Evolutionary conservation across 2,113 vertebrate species (phyloP), one percentile per base, ranked within the genome.

Genomic region (Larimichthys polyactis): DNA sequence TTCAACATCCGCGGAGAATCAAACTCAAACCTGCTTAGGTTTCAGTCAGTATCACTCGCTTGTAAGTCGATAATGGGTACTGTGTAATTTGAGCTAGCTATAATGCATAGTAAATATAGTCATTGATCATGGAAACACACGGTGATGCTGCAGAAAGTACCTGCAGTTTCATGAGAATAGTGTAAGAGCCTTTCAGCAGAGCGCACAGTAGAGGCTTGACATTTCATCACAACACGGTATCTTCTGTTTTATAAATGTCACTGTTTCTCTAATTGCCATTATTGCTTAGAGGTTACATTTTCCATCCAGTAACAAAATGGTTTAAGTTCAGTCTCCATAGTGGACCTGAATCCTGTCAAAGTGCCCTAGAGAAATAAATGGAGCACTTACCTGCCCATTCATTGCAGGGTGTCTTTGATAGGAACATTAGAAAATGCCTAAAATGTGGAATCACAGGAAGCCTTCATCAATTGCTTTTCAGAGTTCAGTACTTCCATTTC

Each of bases 401-500:
- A 27, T 11, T 20, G 36, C 32, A 54, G 49, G 43, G 54, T 48
- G 24, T 40, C 20, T 5, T 62, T 5, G 32, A 78, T 70, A 51
- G 57, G 66, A 81, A 57, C 60, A 62, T 63, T 68, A n/a, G 40
- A 80, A 70, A 76, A 71, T 24, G 29, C 75, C 54, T 71, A 59
- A 82, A 71, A 74, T 64, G 69, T 79, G 43, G 32, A 71, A 73
- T 63, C 14, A 12, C 48, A 64, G 43, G 6, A 60, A 6, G 65
- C 49, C 57, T 63, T 71, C 78, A 59, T 40, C 83, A 32, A 24
- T 29, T 80, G 49, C 65, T 71, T 88, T 82, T 76, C 17, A 64
- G 57, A 75, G 51, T 75, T 64, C 24, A 59, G 40, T 40, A 11
- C 69, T 79, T 86, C 17, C 57, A 85, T 85, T 73, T 79, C 69